phyloP scores from a whole-genome alignment of 2,113 vertebrate species.

The Micromys minutus region DNA sequence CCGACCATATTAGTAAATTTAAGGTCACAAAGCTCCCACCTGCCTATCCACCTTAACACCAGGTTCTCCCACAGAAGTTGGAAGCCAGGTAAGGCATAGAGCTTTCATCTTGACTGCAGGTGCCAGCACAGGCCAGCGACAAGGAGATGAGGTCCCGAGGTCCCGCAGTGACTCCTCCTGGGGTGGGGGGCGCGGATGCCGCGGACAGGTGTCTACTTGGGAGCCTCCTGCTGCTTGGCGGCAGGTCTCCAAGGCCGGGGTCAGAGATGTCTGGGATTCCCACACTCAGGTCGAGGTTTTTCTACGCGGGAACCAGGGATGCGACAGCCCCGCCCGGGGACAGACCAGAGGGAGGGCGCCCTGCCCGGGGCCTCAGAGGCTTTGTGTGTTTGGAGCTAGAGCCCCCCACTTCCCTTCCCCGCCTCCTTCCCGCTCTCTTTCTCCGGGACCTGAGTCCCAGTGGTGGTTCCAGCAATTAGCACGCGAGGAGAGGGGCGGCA shows the following conservation, averaged over 20 bases:
- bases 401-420: slow-evolving; percentile 31
- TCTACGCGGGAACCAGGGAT: not conserved
- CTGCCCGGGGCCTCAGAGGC: slow-evolving; percentile 2
- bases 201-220: not conserved
- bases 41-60: not conserved
- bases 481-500: slow-evolving; percentile 42
- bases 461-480: slow-evolving; percentile 73
- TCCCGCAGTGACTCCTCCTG: not conserved
- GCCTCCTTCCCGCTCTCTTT: slow-evolving; percentile 45
- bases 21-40: slow-evolving; percentile 46
- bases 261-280: not conserved
- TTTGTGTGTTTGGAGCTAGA: slow-evolving; percentile 69
- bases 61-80: not conserved
- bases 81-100: not conserved
- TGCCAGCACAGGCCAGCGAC: not conserved
- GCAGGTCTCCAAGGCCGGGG: not conserved
- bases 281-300: fast-evolving
- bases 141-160: not conserved
- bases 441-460: slow-evolving; percentile 56
- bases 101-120: not conserved
- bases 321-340: not conserved
- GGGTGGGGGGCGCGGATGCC: not conserved
- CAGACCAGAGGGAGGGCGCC: not conserved
- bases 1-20: not conserved
- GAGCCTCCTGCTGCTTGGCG: not conserved